Percentiles rank a stretch among this genome's conserved stretches.
These are phyloP conservation scores for Parotia lawesii DNA, from an alignment of 2,113 vertebrate genomes.

Conservation along the genomic window DNA sequence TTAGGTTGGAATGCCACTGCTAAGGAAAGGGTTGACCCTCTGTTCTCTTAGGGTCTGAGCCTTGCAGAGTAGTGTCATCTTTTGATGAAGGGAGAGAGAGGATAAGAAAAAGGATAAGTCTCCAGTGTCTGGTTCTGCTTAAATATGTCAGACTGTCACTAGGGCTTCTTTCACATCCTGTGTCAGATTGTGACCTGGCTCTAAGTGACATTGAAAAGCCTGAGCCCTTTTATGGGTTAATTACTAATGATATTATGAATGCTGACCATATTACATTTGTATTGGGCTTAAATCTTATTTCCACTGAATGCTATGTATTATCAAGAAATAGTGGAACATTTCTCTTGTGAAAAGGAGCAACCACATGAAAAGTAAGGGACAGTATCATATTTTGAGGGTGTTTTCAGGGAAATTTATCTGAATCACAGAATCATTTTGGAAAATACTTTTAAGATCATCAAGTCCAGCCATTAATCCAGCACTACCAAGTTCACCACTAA, in stretches of 20 bases:
- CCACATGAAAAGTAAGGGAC: background rate
- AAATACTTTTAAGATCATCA: background rate
- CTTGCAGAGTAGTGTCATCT: background rate
- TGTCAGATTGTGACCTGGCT: background rate
- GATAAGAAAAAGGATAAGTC: background rate
- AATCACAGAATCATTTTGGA: background rate
- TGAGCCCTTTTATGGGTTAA: background rate
- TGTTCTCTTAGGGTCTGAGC: background rate
- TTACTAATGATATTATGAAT: background rate
- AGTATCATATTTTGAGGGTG: background rate
- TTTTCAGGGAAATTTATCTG: background rate
- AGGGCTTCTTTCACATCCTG: background rate
- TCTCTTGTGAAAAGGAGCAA: background rate
- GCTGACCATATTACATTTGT: background rate
- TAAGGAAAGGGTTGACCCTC: background rate
- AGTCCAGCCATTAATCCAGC: background rate
- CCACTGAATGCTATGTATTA: background rate
- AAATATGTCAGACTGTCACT: background rate
- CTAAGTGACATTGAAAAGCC: background rate
- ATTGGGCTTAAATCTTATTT: background rate
- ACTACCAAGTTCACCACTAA: background rate
- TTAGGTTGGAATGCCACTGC: background rate
- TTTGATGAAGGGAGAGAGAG: background rate
- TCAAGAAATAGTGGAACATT: background rate
- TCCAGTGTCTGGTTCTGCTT: background rate